A percentile compares a stretch with the other conserved stretches of the same genome.
phyloP scores from a whole-genome alignment of 2,113 vertebrate genomes.

The Clupea harengus region DNA sequence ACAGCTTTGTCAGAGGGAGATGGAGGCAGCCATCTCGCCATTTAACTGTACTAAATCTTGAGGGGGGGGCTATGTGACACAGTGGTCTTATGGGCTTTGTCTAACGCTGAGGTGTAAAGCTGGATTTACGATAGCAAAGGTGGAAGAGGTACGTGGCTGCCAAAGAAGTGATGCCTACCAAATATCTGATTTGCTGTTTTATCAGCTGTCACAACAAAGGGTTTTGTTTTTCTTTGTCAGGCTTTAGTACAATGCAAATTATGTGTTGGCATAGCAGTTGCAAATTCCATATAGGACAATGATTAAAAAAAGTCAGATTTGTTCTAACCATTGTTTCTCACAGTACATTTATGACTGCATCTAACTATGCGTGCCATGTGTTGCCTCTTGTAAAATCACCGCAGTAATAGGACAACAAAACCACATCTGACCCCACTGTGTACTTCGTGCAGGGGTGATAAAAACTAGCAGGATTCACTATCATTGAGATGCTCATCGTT shows the following conservation, averaged over 20 bases:
- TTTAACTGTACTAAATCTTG: slow-evolving; percentile 1
- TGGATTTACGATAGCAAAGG: background rate
- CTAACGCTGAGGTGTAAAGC: background rate
- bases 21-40: background rate
- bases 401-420: background rate
- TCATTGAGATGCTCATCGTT: background rate
- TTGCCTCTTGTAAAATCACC: background rate
- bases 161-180: background rate
- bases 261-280: background rate
- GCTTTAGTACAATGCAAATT: background rate
- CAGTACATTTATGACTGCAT: background rate
- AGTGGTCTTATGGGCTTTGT: background rate
- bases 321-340: background rate
- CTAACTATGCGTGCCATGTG: too few relatives aligned
- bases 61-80: background rate
- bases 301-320: background rate
- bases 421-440: background rate
- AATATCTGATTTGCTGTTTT: background rate
- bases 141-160: background rate
- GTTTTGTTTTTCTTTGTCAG: background rate
- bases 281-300: background rate
- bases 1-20: slow-evolving; percentile 64
- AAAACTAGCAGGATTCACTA: background rate
- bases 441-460: background rate
- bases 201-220: background rate